These are phyloP conservation scores for Agrochola macilenta DNA, from an alignment of 2,888 invertebrate species.

Conservation along the genomic window DNA sequence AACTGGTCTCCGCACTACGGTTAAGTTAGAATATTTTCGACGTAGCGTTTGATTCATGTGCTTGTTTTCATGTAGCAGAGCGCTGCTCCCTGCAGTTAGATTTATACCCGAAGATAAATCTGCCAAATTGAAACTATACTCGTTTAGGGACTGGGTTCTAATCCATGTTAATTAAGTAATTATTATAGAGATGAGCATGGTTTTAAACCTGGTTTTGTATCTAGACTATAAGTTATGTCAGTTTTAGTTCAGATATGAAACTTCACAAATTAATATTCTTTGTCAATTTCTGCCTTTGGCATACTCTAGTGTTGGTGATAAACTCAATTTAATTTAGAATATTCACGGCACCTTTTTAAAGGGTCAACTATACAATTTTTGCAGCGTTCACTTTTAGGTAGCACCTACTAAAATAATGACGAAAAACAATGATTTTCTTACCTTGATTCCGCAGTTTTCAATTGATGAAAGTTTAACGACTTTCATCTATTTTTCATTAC, in stretches of 20 bases:
- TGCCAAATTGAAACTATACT: constrained; percentile 52
- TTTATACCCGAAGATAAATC: constrained; percentile 60
- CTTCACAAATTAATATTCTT: background rate
- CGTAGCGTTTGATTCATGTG: constrained; percentile 60
- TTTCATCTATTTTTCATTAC: background rate
- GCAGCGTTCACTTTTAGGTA: constrained; percentile 19
- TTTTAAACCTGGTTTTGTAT: background rate
- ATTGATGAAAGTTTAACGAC: background rate
- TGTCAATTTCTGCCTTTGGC: constrained; percentile 14
- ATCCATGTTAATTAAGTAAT: constrained; percentile 26
- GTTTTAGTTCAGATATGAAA: background rate
- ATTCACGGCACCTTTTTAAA: constrained; percentile 33
- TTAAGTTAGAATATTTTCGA: constrained; percentile 58
- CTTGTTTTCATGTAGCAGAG: constrained; percentile 61
- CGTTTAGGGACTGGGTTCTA: constrained; percentile 13
- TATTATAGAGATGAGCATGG: background rate
- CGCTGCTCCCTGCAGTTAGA: constrained; percentile 57
- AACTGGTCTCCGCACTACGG: constrained; percentile 30
- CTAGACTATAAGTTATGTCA: background rate
- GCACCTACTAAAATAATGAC: constrained; percentile 20
- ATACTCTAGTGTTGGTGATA: background rate
- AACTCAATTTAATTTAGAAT: constrained; percentile 31
- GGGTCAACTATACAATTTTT: constrained; percentile 15
- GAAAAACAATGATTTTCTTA: constrained; percentile 12
- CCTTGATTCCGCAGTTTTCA: background rate